phyloP scores from a whole-genome alignment of 2,113 vertebrate species.

The Halcyon malimbica region DNA sequence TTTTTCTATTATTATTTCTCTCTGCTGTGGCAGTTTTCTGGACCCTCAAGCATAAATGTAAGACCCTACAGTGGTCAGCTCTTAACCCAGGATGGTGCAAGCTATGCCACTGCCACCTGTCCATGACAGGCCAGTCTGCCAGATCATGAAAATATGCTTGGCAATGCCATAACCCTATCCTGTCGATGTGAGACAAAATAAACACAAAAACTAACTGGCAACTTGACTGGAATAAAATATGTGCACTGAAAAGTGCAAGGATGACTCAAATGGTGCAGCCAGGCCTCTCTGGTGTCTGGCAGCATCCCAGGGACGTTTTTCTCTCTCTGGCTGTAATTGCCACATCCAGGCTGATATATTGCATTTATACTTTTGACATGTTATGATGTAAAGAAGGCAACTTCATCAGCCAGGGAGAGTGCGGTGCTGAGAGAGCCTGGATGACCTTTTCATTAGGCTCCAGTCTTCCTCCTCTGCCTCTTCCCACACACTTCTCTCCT shows the following conservation, averaged over 20 bases:
- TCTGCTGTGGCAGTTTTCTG: neutral
- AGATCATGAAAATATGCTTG: neutral
- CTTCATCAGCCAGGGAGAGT: neutral
- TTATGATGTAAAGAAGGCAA: slow-evolving; percentile 16
- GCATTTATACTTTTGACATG: slow-evolving; percentile 10
- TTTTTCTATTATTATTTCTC: neutral
- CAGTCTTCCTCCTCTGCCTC: neutral
- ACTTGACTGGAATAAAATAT: neutral
- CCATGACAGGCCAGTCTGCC: neutral
- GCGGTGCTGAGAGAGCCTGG: neutral
- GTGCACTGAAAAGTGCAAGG: neutral
- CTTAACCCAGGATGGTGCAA: neutral
- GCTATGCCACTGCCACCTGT: neutral
- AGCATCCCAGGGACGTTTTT: neutral
- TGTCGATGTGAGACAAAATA: neutral
- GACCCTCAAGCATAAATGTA: neutral
- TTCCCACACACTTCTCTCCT: neutral
- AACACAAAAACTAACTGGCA: neutral
- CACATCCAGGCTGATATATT: neutral
- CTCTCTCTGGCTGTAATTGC: neutral
- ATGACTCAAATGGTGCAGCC: neutral
- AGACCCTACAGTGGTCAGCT: neutral
- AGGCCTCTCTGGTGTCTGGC: neutral
- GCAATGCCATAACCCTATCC: neutral
- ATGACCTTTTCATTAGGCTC: slow-evolving; percentile 40